These are phyloP conservation scores for Takifugu flavidus DNA, from an alignment of 2,113 vertebrate genomes.

Conservation along the genomic window DNA sequence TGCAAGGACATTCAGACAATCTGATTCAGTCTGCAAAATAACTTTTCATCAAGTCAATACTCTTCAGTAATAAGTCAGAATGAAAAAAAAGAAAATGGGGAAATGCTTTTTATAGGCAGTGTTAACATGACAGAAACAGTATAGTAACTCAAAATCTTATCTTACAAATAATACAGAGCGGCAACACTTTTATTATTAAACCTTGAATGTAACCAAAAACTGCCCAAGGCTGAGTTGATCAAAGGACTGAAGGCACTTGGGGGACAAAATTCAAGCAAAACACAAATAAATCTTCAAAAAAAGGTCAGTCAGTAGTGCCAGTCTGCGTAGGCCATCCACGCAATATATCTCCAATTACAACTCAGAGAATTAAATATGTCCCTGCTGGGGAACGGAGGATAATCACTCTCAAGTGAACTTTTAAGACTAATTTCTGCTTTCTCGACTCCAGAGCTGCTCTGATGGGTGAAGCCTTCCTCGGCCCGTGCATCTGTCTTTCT, in stretches of 20 bases:
- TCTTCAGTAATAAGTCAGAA: too few species aligned
- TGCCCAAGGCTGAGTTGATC: conserved; percentile 15
- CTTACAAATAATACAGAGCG: not conserved
- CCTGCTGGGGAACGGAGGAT: conserved; percentile 4
- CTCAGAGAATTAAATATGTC: conserved; percentile 55
- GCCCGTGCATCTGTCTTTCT: conserved; percentile 21
- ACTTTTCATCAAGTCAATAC: too few species aligned
- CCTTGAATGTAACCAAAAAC: not conserved
- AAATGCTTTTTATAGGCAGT: too few species aligned
- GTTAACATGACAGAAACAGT: too few species aligned
- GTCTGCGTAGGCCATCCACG: conserved; percentile 30
- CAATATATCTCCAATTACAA: conserved; percentile 61
- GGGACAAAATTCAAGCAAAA: conserved; percentile 39
- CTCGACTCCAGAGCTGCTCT: conserved; percentile 12
- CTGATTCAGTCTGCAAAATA: too few species aligned
- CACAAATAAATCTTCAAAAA: conserved; percentile 7
- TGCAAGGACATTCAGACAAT: too few species aligned
- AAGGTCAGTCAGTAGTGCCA: conserved; percentile 53
- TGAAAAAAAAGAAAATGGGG: too few species aligned
- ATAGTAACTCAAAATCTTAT: not conserved
- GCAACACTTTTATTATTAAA: not conserved
- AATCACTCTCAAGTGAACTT: conserved; percentile 17
- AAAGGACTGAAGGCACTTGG: conserved; percentile 61
- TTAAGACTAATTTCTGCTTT: conserved; percentile 48
- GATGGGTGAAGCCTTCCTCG: conserved; percentile 37